Evolutionary conservation across 2,113 vertebrate genomes (phyloP), one percentile per base, ranked within the genome.

Genomic region (Pipra filicauda): DNA sequence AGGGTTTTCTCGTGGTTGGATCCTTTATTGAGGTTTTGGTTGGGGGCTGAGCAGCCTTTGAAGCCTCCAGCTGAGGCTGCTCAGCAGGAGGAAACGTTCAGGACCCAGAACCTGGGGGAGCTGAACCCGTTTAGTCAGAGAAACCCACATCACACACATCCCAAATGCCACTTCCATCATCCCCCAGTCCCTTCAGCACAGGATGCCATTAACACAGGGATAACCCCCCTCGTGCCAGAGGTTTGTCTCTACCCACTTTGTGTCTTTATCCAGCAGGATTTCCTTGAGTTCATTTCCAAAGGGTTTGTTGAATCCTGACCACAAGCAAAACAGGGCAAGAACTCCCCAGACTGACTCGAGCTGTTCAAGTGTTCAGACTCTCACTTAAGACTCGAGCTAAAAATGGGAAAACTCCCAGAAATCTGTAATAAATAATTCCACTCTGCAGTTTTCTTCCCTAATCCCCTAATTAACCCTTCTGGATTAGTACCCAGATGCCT

Each of bases 141-240:
- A 77, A 95, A 92, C 12, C 94, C 95, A 95, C 94, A 97, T 95
- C 95, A 96, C 73, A 95, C 51, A 41, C 72, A 1, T 55, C 69
- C 83, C 83, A 81, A 95, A 74, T 8, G 55, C 69, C 80, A 71
- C 80, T 96, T 88, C 86, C 84, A 88, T 27, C 83, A 6, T 31
- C 64, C 59, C 70, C 1, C 19, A 24, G 37, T 5, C 39, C 44
- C 86, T 30, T 3, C 57, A 30, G 75, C 1, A 8, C 37, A 55
- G 74, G 65, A 65, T 72, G 73, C 89, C 31, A 2, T 18, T 52
- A 44, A 49, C 1, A 0, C 12, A 4, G 33, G 27, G 33, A 46
- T 3, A 16, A 1, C 61, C 35, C 35, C 5, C 1, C 33, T 22
- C 0, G 0, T 7, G 39, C 5, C 0, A 73, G 19, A 66, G 15